A percentile compares a stretch with the other conserved stretches of the same genome.
phyloP scores from a whole-genome alignment of 2,888 invertebrate genomes.

The Melanotus villosus region DNA sequence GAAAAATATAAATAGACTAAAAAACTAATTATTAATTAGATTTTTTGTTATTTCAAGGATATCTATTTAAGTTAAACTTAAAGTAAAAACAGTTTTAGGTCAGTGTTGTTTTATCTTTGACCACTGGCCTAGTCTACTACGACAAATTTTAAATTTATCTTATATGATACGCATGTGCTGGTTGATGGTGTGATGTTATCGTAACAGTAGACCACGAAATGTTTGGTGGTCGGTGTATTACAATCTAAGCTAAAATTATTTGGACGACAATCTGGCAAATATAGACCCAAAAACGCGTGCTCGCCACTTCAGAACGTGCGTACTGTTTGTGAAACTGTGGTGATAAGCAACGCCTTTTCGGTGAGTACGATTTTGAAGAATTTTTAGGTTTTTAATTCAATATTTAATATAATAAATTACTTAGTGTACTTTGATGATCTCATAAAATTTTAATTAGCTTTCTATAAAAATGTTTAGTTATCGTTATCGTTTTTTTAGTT shows the following conservation, averaged over 20 bases:
- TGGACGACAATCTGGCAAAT: constrained; percentile 12
- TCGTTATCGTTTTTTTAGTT: too few relatives aligned
- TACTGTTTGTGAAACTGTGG: constrained; percentile 10
- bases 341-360: constrained; percentile 21
- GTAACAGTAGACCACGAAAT: background rate
- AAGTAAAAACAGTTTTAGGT: background rate
- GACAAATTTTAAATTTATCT: constrained; percentile 14
- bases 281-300: constrained; percentile 29
- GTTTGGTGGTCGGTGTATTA: background rate
- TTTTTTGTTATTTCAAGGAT: background rate
- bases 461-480: too few relatives aligned
- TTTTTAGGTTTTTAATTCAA: too few relatives aligned
- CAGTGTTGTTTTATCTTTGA: constrained; percentile 10
- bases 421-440: too few relatives aligned
- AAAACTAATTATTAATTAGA: too few relatives aligned
- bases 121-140: background rate
- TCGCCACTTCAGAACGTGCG: constrained; percentile 12
- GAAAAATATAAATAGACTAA: too few relatives aligned
- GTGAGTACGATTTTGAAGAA: too few relatives aligned
- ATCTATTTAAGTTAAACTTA: background rate
- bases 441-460: too few relatives aligned
- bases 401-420: too few relatives aligned
- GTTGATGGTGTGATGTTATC: constrained; percentile 8
- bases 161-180: constrained; percentile 19
- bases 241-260: background rate